Evolutionary conservation across 2,113 vertebrate species (phyloP).

Genomic region (Thalassarche chlororhynchos): DNA sequence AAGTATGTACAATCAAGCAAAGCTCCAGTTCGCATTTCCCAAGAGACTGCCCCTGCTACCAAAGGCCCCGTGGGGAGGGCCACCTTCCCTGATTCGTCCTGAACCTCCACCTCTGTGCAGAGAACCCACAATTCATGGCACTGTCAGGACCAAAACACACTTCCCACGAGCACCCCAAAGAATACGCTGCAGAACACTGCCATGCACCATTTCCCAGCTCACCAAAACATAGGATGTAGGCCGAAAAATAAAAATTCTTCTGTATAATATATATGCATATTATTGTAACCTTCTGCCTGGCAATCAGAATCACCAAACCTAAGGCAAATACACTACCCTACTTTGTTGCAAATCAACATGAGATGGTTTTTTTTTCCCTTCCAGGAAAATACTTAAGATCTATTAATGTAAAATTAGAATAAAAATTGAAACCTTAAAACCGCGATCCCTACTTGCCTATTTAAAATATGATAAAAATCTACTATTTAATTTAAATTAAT

Average conservation of each 20-base stretch:
- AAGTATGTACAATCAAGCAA: background rate
- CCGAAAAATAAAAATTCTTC: background rate
- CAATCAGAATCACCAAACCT: background rate
- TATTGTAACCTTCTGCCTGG: background rate
- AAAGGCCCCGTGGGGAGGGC: background rate
- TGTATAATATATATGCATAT: background rate
- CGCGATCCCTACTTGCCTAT: background rate
- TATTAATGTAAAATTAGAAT: background rate
- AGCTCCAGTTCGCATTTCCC: background rate
- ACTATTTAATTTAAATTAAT: background rate
- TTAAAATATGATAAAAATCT: background rate
- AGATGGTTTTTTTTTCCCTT: background rate
- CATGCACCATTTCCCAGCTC: background rate
- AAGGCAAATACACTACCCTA: background rate
- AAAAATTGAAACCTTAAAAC: background rate
- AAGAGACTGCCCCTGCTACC: background rate
- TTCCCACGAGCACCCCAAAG: rapidly evolving
- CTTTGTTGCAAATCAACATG: background rate
- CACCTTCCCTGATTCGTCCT: background rate
- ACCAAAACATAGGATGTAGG: background rate
- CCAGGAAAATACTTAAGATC: background rate
- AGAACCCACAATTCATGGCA: background rate
- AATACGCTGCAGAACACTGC: background rate
- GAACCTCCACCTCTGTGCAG: background rate
- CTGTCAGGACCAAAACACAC: background rate